phyloP scores from a whole-genome alignment of 2,888 invertebrate species.

The Lymantria dispar region DNA sequence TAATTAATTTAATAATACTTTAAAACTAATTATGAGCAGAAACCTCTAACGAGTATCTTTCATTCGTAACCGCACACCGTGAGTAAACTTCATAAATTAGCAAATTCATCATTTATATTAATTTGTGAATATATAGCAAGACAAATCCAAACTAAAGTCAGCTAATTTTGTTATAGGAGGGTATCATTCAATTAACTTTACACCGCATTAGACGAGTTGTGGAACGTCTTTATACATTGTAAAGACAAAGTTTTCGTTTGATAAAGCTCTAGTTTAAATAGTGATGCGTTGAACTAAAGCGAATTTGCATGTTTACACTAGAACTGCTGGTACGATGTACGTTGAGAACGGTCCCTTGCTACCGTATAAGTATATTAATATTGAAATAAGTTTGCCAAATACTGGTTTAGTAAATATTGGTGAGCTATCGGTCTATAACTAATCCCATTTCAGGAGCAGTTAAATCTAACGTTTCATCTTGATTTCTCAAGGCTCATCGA shows the following conservation, averaged over 20 bases:
- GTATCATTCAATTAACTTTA: constrained; percentile 56
- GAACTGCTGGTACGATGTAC: constrained; percentile 22
- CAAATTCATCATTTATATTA: constrained; percentile 16
- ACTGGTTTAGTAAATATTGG: constrained; percentile 45
- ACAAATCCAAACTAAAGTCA: constrained; percentile 34
- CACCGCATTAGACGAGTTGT: constrained; percentile 45
- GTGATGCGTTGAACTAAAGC: constrained; percentile 57
- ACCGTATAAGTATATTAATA: constrained; percentile 26
- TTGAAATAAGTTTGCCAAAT: constrained; percentile 56
- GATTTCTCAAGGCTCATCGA: too few species aligned
- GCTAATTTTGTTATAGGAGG: constrained; percentile 39
- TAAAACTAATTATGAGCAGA: constrained; percentile 5
- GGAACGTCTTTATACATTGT: constrained; percentile 54
- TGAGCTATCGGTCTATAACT: constrained; percentile 24
- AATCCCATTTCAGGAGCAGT: too few species aligned
- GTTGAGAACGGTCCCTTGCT: constrained; percentile 4
- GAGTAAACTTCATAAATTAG: constrained; percentile 29
- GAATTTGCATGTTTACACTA: constrained; percentile 63
- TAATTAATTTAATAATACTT: not conserved
- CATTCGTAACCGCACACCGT: constrained; percentile 8
- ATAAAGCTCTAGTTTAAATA: constrained; percentile 56
- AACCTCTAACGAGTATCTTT: constrained; percentile 1
- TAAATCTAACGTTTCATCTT: too few species aligned
- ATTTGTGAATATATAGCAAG: constrained; percentile 29
- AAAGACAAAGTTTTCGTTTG: constrained; percentile 57